Percentiles rank a stretch among this genome's conserved stretches.
These are phyloP conservation scores for Pterocles burchelli DNA, from an alignment of 2,113 vertebrate genomes.

Conservation along the genomic window DNA sequence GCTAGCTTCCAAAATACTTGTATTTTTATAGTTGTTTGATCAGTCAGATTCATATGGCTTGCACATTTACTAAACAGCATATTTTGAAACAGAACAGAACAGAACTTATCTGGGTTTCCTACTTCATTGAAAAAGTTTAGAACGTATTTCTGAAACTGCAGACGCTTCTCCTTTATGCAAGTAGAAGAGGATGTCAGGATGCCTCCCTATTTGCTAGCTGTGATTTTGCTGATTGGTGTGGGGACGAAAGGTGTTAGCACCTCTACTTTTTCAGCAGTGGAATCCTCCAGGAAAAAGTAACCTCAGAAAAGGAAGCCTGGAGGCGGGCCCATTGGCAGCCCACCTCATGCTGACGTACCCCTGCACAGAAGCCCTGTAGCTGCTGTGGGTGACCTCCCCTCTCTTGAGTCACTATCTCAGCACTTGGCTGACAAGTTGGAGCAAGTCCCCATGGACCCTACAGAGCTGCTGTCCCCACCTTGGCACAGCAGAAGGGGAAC, in stretches of 20 bases:
- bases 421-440: accelerated
- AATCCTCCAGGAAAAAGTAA: not conserved
- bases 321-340: accelerated
- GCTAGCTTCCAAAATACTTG: not conserved
- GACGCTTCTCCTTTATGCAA: not conserved
- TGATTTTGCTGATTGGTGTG: not conserved
- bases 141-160: not conserved
- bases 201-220: not conserved
- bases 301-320: not conserved
- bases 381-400: too few relatives aligned
- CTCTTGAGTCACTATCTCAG: not conserved
- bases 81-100: not conserved
- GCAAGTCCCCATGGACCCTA: too few relatives aligned
- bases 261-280: not conserved
- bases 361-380: accelerated
- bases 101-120: not conserved
- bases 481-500: not conserved
- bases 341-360: accelerated
- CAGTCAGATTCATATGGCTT: not conserved
- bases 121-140: not conserved
- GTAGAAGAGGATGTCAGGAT: not conserved
- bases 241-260: not conserved
- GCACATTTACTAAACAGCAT: not conserved
- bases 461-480: too few relatives aligned
- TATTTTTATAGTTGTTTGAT: not conserved